Evolutionary conservation across 2,888 invertebrate genomes (phyloP), one percentile per base, ranked within the genome.

Genomic region (Schizotus pectinicornis): DNA sequence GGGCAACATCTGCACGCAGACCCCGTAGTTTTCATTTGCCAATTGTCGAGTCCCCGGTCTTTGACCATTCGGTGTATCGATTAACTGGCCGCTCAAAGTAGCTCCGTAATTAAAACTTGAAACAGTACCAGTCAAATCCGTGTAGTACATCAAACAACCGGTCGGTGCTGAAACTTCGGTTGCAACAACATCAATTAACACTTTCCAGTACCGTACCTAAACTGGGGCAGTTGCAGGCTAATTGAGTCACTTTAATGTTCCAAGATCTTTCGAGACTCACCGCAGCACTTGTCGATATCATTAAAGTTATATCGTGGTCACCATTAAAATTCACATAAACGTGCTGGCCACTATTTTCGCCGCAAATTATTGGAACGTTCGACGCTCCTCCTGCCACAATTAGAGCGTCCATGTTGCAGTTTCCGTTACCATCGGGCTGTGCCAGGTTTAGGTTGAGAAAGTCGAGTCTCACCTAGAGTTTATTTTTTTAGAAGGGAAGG

Each of bases 291-390:
- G 90, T 88, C 7, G 87, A 84, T 9, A 92, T 80, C 0, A 86
- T 83, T 41, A 92, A 84, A 2, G 84, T 86, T 35, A 92, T 89
- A 0, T 90, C 85, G 12, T 81, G 81, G 13, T 85, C 84, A 0
- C 85, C 86, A 68, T 88, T 86, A 70, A 92, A 92, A 73, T 90
- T 88, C 1, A 91, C 84, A 70, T 89, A 92, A 22, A 92, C 83
- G 68, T 90, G 90, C 75, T 92, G 90, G 0, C 91, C 92, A 0
- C 88, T 86, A 76, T 92, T 90, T 74, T 90, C 90, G 0, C 94
- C 94, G 74, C 94, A 94, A 57, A 94, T 84, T 0, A 91, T 88
- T 0, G 90, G 91, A 3, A 90, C 85, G 5, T 81, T 76, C 0
- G 88, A 87, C 53, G 88, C 86, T 0, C 88, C 88, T 0, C 91